A percentile compares a stretch with the other conserved stretches of the same genome.
Evolutionary conservation across 2,888 invertebrate species (phyloP).

Genomic region (Hyposoter didymator): DNA sequence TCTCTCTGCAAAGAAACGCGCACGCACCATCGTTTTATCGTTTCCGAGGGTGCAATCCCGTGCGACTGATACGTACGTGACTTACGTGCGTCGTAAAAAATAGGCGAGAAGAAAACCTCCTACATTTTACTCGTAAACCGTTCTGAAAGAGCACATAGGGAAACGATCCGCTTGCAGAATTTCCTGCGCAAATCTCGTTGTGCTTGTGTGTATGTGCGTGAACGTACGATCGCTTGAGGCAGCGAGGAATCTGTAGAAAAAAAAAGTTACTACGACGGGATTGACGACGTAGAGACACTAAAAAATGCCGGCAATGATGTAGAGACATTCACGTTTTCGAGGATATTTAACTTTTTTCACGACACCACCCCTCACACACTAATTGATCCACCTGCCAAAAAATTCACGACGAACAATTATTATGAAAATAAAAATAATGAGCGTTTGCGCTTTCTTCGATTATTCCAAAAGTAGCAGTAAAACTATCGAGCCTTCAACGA

Average conservation of each 20-base stretch:
- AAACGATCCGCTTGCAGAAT: conserved; percentile 27
- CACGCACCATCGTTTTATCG: conserved; percentile 41
- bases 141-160: conserved; percentile 41
- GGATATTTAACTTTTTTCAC: background rate
- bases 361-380: background rate
- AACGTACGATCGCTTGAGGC: background rate
- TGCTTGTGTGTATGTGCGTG: background rate
- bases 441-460: background rate
- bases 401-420: background rate
- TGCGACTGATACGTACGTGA: conserved; percentile 55
- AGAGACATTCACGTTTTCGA: background rate
- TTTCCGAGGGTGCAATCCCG: conserved; percentile 42
- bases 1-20: background rate
- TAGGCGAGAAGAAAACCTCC: conserved; percentile 1
- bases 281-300: conserved; percentile 15
- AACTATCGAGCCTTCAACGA: conserved; percentile 6
- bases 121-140: conserved; percentile 50
- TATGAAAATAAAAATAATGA: background rate
- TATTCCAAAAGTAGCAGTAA: conserved; percentile 5
- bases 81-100: conserved; percentile 55
- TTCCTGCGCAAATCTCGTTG: conserved; percentile 9
- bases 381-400: background rate
- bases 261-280: background rate
- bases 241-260: background rate
- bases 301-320: conserved; percentile 14